A percentile compares a stretch with the other conserved stretches of the same genome.
These are phyloP conservation scores for Ispidina lecontei DNA, from an alignment of 2,797 vertebrate species.

Conservation along the genomic window DNA sequence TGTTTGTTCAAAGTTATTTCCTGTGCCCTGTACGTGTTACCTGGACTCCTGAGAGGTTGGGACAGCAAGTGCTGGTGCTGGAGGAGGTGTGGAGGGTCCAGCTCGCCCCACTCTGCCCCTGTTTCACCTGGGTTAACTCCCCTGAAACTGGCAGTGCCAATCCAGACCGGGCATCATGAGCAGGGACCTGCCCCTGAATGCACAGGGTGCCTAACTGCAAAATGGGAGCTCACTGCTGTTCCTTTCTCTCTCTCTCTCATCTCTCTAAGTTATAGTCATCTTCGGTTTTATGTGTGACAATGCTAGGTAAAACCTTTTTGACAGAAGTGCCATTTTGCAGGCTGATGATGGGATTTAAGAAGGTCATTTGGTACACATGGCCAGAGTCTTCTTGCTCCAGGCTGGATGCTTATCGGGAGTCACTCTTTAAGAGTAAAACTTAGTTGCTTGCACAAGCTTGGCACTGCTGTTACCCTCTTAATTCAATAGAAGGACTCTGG, in stretches of 20 bases:
- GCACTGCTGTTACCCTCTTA: not conserved
- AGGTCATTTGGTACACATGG: not conserved
- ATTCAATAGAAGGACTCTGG: not conserved
- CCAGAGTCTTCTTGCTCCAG: not conserved
- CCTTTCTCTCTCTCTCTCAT: not conserved
- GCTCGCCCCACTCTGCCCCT: accelerated
- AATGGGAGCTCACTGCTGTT: not conserved
- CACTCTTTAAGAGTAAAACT: not conserved
- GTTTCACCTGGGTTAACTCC: not conserved
- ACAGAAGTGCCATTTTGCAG: conserved; percentile 46
- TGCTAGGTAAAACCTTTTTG: conserved; percentile 29
- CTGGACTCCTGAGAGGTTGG: not conserved
- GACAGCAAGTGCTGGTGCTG: not conserved
- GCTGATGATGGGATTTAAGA: conserved; percentile 45
- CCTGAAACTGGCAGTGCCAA: not conserved
- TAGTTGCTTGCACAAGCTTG: not conserved
- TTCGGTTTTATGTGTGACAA: conserved; percentile 2
- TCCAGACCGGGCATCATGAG: accelerated
- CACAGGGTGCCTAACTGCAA: accelerated
- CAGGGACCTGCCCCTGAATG: not conserved
- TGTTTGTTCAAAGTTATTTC: not conserved
- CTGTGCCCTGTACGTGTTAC: accelerated
- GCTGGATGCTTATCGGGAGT: not conserved
- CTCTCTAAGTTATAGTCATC: conserved; percentile 20
- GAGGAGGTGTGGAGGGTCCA: not conserved